Evolutionary conservation across 2,888 invertebrate genomes (phyloP).

Genomic region (Plusia festucae): DNA sequence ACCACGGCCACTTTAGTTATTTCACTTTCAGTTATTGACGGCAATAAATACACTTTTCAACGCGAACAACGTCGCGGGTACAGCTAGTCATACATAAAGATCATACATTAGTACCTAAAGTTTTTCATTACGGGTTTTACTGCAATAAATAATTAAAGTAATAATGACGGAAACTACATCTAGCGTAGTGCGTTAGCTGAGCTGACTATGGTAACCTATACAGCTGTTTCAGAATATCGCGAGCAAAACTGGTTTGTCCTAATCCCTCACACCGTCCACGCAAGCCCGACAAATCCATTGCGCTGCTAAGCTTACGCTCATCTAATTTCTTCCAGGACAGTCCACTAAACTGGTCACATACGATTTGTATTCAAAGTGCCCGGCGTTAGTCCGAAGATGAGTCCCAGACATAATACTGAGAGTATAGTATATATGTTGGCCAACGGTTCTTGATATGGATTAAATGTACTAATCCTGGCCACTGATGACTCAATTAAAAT

Average conservation of each 20-base stretch:
- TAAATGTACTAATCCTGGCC: conserved; percentile 69
- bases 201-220: background rate
- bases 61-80: no score
- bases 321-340: conserved; percentile 56
- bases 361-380: conserved; percentile 60
- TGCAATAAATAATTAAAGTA: no score
- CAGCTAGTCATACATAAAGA: no score
- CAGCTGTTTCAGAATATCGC: background rate
- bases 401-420: conserved; percentile 43
- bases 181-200: no score
- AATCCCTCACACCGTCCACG: conserved; percentile 16
- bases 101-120: no score
- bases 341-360: conserved; percentile 54
- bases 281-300: conserved; percentile 47
- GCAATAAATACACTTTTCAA: no score
- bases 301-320: conserved; percentile 37
- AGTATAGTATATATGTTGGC: conserved; percentile 49
- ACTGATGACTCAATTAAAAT: conserved; percentile 82
- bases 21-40: no score
- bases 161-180: no score
- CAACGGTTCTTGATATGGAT: conserved; percentile 58
- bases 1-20: no score
- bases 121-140: no score
- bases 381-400: conserved; percentile 59
- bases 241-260: background rate